Percentiles rank a stretch among this genome's conserved stretches.
Conservation (phyloP, 2,888 invertebrate species). For the Drosophila trichaetosa region DNA sequence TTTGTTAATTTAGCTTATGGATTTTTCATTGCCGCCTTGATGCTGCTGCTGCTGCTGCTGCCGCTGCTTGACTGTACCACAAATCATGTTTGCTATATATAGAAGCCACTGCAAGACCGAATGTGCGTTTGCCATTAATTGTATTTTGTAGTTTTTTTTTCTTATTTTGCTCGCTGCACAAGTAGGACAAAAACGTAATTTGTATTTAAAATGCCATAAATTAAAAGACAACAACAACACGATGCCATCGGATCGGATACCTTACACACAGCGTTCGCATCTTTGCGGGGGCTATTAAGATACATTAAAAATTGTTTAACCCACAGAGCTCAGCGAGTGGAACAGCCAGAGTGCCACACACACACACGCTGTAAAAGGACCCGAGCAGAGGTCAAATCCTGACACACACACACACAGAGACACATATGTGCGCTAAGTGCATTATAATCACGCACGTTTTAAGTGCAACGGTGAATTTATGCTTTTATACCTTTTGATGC, state of each 20-base stretch:
- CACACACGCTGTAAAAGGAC: conserved; percentile 23
- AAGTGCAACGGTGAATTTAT: conserved; percentile 46
- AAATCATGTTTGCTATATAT: conserved; percentile 55
- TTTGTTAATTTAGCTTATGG: conserved; percentile 75
- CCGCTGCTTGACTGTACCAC: conserved; percentile 26
- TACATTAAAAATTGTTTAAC: conserved; percentile 70
- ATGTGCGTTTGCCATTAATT: background rate
- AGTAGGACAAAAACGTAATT: conserved; percentile 51
- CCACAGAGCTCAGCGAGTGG: conserved; percentile 18
- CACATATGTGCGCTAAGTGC: background rate
- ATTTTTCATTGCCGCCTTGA: conserved; percentile 41
- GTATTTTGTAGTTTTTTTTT: background rate
- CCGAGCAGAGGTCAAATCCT: conserved; percentile 48
- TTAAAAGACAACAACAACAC: conserved; percentile 61
- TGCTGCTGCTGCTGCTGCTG: conserved; percentile 1
- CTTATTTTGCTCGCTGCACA: background rate
- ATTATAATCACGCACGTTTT: conserved; percentile 51
- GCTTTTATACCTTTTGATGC: conserved; percentile 20
- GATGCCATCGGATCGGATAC: background rate
- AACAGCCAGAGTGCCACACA: conserved; percentile 1
- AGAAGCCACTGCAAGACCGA: background rate
- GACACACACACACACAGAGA: conserved; percentile 1
- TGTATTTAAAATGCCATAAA: conserved; percentile 77
- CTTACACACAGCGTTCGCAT: conserved; percentile 13
- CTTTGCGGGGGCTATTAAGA: conserved; percentile 58